phyloP scores from a whole-genome alignment of 2,888 invertebrate species.

The Odontothrips loti region DNA sequence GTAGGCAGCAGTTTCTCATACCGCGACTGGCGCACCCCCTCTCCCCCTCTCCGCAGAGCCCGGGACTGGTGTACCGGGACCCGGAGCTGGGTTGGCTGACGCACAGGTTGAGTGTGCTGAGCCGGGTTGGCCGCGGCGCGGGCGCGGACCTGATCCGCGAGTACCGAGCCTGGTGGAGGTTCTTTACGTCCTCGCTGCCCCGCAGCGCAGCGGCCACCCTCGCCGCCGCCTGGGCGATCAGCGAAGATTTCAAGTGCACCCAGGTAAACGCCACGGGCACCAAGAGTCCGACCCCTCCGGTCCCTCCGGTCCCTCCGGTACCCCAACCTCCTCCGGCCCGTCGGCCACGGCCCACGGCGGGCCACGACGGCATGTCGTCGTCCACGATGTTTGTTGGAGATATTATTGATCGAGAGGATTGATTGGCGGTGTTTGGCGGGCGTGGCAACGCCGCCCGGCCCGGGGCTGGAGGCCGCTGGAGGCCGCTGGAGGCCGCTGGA shows the following conservation, averaged over 20 bases:
- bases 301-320: too few relatives aligned
- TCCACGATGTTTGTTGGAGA: neutral
- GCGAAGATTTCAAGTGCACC: slow-evolving; percentile 22
- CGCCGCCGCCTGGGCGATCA: slow-evolving; percentile 21
- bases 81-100: slow-evolving; percentile 22
- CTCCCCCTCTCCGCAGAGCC: slow-evolving; percentile 7
- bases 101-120: slow-evolving; percentile 24
- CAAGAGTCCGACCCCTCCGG: neutral
- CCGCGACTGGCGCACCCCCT: neutral
- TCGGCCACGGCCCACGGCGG: neutral
- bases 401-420: too few relatives aligned
- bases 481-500: neutral
- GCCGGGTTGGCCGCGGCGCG: neutral
- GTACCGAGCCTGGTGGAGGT: slow-evolving; percentile 17
- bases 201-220: slow-evolving; percentile 7
- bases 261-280: slow-evolving; percentile 2
- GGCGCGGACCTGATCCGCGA: slow-evolving; percentile 12
- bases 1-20: neutral
- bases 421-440: neutral
- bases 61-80: slow-evolving; percentile 21
- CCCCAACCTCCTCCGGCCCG: neutral
- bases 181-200: slow-evolving; percentile 16
- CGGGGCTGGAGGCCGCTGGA: neutral
- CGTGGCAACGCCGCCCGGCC: neutral
- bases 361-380: neutral